A percentile compares a stretch with the other conserved stretches of the same genome.
phyloP scores from a whole-genome alignment of 2,888 invertebrate genomes.

The Diadegma fenestrale region DNA sequence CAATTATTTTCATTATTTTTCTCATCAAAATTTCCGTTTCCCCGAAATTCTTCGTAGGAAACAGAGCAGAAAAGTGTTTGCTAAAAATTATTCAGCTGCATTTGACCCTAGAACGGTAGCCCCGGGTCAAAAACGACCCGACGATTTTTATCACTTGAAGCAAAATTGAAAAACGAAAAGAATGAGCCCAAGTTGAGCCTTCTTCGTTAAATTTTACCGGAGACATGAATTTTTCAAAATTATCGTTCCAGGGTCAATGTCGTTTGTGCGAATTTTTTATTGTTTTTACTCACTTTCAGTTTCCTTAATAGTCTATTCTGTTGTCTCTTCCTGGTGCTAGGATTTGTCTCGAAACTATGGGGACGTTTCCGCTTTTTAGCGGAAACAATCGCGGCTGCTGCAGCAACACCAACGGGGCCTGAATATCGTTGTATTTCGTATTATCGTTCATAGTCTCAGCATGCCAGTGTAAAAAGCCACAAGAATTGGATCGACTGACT shows the following conservation, averaged over 20 bases:
- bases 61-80: background rate
- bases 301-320: slow-evolving; percentile 96
- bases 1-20: background rate
- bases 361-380: slow-evolving; percentile 97
- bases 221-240: too few species aligned
- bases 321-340: slow-evolving; percentile 97
- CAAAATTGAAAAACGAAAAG: too few species aligned
- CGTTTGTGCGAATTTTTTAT: too few species aligned
- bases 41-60: background rate
- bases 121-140: too few species aligned
- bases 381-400: slow-evolving; percentile 98
- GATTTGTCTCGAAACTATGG: slow-evolving; percentile 98
- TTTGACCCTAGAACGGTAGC: too few species aligned
- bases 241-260: too few species aligned
- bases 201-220: too few species aligned
- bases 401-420: slow-evolving; percentile 98
- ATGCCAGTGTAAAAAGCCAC: slow-evolving; percentile 51
- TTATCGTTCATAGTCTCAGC: slow-evolving; percentile 38
- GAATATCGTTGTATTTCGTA: slow-evolving; percentile 65
- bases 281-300: slow-evolving; percentile 89
- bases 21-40: background rate
- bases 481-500: background rate
- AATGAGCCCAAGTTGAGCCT: too few species aligned
- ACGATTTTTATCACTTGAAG: too few species aligned
- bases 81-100: background rate